Base-by-base conservation (phyloP, 2,888 invertebrate species). In the Nemoura dubitans region DNA sequence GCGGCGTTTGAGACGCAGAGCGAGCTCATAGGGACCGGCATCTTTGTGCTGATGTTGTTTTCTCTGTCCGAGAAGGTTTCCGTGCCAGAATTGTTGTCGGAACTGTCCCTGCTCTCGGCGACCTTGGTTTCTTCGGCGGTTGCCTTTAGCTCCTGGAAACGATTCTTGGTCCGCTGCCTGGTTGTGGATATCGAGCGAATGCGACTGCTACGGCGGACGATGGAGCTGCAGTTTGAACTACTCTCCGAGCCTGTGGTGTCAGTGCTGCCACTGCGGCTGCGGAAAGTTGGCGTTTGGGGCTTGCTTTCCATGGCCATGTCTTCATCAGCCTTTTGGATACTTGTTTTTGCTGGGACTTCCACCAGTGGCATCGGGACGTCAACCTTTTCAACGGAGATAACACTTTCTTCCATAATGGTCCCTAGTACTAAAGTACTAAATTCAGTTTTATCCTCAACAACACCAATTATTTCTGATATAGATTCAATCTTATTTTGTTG, bases 141-240 rank as follows among this genome's bases (percentile, higher is more conserved):
- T 83, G 77, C 25, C 10, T 42, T 83, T n/a, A 83, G 76, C 14
- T 29, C 27, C 28, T 88, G 87, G 36, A 81, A 43, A 30, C 78
- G 86, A 26, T 82, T 87, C 10, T 87, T 85, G 0, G 85, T 30
- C 29, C 94, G 94, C 89, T 94, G 95, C 90, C 95, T 95, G 90
- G 94, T 90, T 88, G 94, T 93, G 88, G 95, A 95, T 87, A 96
- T 96, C 77, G 95, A 95, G 90, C 96, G 95, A 92, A 87, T 92
- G 92, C 25, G 92, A 91, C 86, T 92, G 90, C 88, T 90, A 89
- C 89, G 88, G 90, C 88, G 89, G 89, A 86, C 90, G 86, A 59
- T 89, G 88, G 89, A 92, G 21, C 90, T 90, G 26, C 91, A 91
- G 87, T 90, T 91, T 0, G 92, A 91, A n/a, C 92, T 91, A 87